Evolutionary conservation across 2,113 vertebrate species (phyloP).

Genomic region (Cranoglanis bouderius): DNA sequence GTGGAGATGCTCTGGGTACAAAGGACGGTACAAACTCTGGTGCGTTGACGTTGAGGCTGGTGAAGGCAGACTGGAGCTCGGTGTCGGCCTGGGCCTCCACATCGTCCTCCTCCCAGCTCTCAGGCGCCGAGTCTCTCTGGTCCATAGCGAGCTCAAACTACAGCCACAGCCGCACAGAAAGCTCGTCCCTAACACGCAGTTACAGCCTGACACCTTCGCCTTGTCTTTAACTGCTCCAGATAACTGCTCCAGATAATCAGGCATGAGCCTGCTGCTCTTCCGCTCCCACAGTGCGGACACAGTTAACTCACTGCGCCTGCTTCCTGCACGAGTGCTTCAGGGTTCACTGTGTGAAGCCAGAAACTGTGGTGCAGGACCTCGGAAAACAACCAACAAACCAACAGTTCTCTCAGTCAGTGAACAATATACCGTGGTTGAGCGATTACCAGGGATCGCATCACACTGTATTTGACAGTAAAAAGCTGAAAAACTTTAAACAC

Average conservation of each 20-base stretch:
- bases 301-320: slow-evolving; percentile 14
- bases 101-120: slow-evolving; percentile 97
- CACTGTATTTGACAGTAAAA: not conserved
- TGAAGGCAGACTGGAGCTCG: slow-evolving; percentile 85
- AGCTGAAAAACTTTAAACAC: not conserved
- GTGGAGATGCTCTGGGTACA: slow-evolving; percentile 63
- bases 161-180: not conserved
- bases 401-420: not conserved
- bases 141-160: slow-evolving; percentile 70
- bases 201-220: slow-evolving; percentile 12
- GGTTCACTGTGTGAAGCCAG: slow-evolving; percentile 39
- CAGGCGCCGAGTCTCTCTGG: slow-evolving; percentile 90
- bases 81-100: slow-evolving; percentile 83
- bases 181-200: slow-evolving; percentile 12
- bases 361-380: not conserved
- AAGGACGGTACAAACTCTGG: slow-evolving; percentile 92
- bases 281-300: slow-evolving; percentile 30
- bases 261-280: slow-evolving; percentile 32
- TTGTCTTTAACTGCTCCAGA: slow-evolving; percentile 5
- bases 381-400: not conserved
- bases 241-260: slow-evolving; percentile 11
- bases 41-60: slow-evolving; percentile 93
- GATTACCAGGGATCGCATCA: too few species aligned
- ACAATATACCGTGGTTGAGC: not conserved
- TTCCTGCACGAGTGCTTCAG: slow-evolving; percentile 25